These are phyloP conservation scores for Drosophila anomelani DNA, from an alignment of 2,888 invertebrate species.

Conservation along the genomic window DNA sequence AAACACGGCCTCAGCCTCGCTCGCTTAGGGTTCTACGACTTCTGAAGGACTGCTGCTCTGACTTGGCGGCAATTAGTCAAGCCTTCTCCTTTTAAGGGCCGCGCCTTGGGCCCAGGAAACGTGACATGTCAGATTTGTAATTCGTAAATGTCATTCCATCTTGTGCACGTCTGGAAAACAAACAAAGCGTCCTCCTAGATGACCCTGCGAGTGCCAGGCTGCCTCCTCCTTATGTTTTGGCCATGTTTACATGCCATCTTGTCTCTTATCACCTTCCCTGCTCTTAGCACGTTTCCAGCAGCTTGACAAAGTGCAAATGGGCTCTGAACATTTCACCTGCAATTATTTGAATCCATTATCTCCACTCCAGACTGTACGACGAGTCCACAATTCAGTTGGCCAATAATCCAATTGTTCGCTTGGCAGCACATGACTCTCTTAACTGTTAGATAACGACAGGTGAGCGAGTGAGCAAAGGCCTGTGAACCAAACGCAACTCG, in stretches of 20 bases:
- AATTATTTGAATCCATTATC: constrained; percentile 21
- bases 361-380: constrained; percentile 5
- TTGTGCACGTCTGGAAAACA: constrained; percentile 27
- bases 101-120: constrained; percentile 27
- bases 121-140: constrained; percentile 60
- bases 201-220: background rate
- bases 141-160: constrained; percentile 48
- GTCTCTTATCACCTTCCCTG: background rate
- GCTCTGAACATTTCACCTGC: background rate
- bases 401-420: constrained; percentile 24
- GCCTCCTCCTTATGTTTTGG: constrained; percentile 5
- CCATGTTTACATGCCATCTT: constrained; percentile 11
- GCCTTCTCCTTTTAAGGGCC: background rate
- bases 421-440: constrained; percentile 30
- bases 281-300: constrained; percentile 10
- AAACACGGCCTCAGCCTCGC: constrained; percentile 43
- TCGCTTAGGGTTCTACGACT: constrained; percentile 40
- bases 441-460: constrained; percentile 27
- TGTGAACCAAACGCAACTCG: constrained; percentile 17
- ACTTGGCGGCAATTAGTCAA: constrained; percentile 18
- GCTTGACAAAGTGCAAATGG: background rate
- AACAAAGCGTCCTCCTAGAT: constrained; percentile 1
- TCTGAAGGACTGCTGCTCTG: constrained; percentile 31
- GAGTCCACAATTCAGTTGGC: constrained; percentile 17
- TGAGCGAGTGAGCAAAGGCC: constrained; percentile 14